Evolutionary conservation across 2,797 vertebrate genomes (phyloP).

Genomic region (Girardinus metallicus): DNA sequence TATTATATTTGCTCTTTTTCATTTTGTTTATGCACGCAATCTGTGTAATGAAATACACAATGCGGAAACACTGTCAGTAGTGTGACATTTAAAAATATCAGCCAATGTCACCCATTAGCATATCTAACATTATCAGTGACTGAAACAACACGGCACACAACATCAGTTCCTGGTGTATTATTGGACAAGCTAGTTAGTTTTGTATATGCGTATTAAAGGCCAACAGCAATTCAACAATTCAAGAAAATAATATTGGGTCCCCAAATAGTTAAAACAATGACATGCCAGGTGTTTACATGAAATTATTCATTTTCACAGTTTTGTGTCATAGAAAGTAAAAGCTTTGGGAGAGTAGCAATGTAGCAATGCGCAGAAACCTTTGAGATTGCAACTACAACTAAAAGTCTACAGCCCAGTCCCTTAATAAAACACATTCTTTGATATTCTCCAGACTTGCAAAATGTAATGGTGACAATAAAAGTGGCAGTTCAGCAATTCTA

Average conservation of each 20-base stretch:
- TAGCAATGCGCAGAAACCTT: background rate
- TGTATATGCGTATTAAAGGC: background rate
- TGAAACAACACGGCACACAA: background rate
- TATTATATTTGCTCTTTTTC: background rate
- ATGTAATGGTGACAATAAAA: background rate
- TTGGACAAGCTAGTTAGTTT: background rate
- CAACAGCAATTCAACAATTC: background rate
- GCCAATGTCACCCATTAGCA: background rate
- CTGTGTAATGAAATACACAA: background rate
- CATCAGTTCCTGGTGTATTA: background rate
- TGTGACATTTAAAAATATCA: background rate
- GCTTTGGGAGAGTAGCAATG: background rate
- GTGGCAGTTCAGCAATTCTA: constrained; percentile 2
- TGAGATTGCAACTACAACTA: background rate
- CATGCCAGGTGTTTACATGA: background rate
- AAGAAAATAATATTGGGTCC: background rate
- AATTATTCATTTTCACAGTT: background rate
- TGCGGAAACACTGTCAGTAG: background rate
- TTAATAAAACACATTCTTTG: background rate
- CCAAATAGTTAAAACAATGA: background rate
- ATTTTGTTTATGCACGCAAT: background rate
- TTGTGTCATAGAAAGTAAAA: background rate
- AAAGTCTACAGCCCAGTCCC: background rate
- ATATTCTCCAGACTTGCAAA: background rate
- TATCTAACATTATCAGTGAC: background rate